These are phyloP conservation scores for Drosophila eugracilis DNA, from an alignment of 1,140 invertebrate species.

Conservation along the genomic window DNA sequence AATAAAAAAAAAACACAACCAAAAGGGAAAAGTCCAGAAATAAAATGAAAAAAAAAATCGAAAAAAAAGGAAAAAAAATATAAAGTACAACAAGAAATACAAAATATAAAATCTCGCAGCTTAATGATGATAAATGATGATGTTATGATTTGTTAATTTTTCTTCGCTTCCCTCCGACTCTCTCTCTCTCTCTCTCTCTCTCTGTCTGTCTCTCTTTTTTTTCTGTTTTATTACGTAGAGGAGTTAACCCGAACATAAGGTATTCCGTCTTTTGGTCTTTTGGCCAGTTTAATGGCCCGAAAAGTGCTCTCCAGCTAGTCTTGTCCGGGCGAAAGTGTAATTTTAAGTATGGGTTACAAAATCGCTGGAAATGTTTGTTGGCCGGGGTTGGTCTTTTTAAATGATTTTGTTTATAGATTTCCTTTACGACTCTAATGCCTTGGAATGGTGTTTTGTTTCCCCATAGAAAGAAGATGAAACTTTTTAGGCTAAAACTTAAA, in stretches of 20 bases:
- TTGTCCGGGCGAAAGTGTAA: slow-evolving; percentile 65
- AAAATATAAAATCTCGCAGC: slow-evolving; percentile 51
- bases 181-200: not conserved
- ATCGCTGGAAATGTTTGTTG: slow-evolving; percentile 12
- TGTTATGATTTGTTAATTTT: slow-evolving; percentile 83
- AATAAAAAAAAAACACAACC: not conserved
- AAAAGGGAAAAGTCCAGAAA: slow-evolving; percentile 20
- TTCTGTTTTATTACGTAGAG: slow-evolving; percentile 66
- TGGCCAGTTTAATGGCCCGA: slow-evolving; percentile 58
- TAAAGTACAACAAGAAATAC: slow-evolving; percentile 32
- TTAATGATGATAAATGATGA: slow-evolving; percentile 83
- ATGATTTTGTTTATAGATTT: slow-evolving; percentile 19
- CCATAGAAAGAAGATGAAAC: not conserved
- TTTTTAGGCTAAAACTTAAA: no score
- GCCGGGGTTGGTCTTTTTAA: not conserved
- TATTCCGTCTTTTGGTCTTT: slow-evolving; percentile 28
- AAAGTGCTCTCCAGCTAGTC: slow-evolving; percentile 14
- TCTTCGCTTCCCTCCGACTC: slow-evolving; percentile 53
- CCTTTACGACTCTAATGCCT: not conserved
- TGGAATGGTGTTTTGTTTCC: not conserved
- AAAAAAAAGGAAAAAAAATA: slow-evolving; percentile 16
- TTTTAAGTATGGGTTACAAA: slow-evolving; percentile 64
- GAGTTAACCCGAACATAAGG: slow-evolving; percentile 50
- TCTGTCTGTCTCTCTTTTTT: not conserved
- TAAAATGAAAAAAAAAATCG: slow-evolving; percentile 7